Percentiles rank a stretch among this genome's conserved stretches.
Conservation (phyloP, 2,113 vertebrate species). For the Platycercus adscitus region DNA sequence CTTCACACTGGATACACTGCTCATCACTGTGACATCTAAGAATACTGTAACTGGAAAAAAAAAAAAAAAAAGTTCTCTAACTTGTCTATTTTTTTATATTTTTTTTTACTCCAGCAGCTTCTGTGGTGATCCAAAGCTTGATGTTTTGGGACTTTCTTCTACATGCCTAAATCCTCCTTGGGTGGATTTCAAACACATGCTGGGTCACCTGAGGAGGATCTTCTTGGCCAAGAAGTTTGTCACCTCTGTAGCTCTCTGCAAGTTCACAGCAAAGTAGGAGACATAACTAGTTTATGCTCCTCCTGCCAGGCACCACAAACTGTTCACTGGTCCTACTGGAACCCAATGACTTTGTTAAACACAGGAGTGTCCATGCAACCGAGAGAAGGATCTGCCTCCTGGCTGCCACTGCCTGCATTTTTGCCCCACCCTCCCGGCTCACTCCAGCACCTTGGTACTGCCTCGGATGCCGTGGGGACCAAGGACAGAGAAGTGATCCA, state of each 20-base stretch:
- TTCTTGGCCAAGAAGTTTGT: background rate
- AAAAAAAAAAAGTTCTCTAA: background rate
- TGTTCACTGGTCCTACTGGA: background rate
- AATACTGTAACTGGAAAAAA: background rate
- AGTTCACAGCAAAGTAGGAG: background rate
- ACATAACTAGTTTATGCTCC: background rate
- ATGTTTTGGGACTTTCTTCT: background rate
- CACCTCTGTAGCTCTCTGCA: background rate
- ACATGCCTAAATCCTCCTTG: background rate
- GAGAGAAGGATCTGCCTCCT: background rate
- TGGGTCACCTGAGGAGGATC: background rate
- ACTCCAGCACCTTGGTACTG: background rate
- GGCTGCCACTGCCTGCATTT: background rate
- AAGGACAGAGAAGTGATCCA: background rate
- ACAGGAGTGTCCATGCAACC: background rate
- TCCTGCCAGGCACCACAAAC: background rate
- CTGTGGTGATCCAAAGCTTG: background rate
- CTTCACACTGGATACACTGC: background rate
- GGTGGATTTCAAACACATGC: background rate
- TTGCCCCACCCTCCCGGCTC: background rate
- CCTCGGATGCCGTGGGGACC: background rate
- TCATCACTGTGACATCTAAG: background rate
- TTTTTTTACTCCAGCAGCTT: background rate
- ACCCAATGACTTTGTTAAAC: background rate
- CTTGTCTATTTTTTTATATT: background rate